Base-by-base conservation (phyloP, 2,888 invertebrate species). In the Octodonta nipae region DNA sequence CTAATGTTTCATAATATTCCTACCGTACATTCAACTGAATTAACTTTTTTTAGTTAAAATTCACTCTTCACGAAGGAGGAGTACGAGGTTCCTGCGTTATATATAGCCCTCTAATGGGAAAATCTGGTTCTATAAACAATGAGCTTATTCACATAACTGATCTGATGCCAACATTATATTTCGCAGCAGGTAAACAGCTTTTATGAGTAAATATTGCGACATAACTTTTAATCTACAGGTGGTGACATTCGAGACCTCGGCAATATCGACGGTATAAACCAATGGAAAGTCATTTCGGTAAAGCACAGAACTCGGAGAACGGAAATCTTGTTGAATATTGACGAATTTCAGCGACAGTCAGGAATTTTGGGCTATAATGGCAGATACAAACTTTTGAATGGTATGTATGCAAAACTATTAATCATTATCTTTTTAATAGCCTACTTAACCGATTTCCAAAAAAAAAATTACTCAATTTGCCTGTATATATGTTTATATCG, bases 1-100 rank as follows among this genome's bases (percentile, higher is more conserved):
- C n/a, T n/a, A n/a, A n/a, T n/a, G n/a, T n/a, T n/a, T n/a, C n/a
- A n/a, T n/a, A n/a, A n/a, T 15, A 12, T 15, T 11, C 8, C 11
- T 3, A 24, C 1, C 22, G n/a, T 22, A 3, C 22, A 22, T n/a
- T 22, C 14, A 17, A 10, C 31, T 4, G n/a, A n/a, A n/a, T n/a
- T n/a, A n/a, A n/a, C n/a, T n/a, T n/a, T 16, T 46, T 47, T 30
- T 26, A 57, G 76, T 67, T 74, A 56, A 92, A 92, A 60, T 67
- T 73, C 44, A 77, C 83, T 0, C 66, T 85, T 1, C 87, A 80
- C 73, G 91, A 93, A 61, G 92, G 92, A 3, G 88, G 75, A 0
- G 70, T 87, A 0, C 68, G 86, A 34, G 81, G 79, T 0, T 73
- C 75, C 0, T 82, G 80, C 0, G 75, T 81, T 26, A 64, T 88